These are phyloP conservation scores for Drosophila nigrodunni DNA, from an alignment of 1,140 invertebrate species.

Conservation along the genomic window DNA sequence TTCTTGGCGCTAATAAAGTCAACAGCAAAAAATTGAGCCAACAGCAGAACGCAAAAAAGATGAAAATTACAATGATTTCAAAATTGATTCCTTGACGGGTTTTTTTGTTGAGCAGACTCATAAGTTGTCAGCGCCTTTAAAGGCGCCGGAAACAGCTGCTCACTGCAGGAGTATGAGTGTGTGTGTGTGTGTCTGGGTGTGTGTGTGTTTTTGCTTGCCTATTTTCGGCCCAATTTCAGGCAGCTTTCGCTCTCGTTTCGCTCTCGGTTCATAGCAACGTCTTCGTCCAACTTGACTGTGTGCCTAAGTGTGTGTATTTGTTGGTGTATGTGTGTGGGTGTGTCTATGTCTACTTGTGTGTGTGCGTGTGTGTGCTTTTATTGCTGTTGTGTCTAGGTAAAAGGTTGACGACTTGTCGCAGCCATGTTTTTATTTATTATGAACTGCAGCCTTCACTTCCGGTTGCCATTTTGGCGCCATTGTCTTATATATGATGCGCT, in stretches of 20 bases:
- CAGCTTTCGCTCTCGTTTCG: conserved; percentile 39
- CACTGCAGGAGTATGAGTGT: background rate
- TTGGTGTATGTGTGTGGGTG: conserved; percentile 17
- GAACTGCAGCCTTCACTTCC: background rate
- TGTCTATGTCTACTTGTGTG: background rate
- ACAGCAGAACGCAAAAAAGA: conserved; percentile 46
- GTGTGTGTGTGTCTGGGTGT: conserved; percentile 23
- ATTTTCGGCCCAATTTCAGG: conserved; percentile 57
- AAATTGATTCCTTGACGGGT: conserved; percentile 45
- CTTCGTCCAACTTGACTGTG: conserved; percentile 21
- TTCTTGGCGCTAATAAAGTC: conserved; percentile 66
- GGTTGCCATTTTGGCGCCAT: background rate
- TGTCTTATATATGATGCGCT: background rate
- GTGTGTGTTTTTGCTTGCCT: conserved; percentile 36
- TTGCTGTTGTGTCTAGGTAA: conserved; percentile 15
- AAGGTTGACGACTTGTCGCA: conserved; percentile 22
- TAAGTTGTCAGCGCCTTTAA: conserved; percentile 67
- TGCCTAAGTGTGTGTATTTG: background rate
- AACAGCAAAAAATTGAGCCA: conserved; percentile 3
- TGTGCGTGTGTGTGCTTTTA: background rate
- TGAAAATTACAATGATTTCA: conserved; percentile 51
- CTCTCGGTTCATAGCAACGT: conserved; percentile 14
- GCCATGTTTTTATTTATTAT: conserved; percentile 9
- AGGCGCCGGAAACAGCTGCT: conserved; percentile 47
- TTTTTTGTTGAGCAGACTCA: conserved; percentile 37